Percentiles rank a stretch among this genome's conserved stretches.
These are phyloP conservation scores for Drosophila persimilis DNA, from an alignment of 1,140 invertebrate species.

Conservation along the genomic window DNA sequence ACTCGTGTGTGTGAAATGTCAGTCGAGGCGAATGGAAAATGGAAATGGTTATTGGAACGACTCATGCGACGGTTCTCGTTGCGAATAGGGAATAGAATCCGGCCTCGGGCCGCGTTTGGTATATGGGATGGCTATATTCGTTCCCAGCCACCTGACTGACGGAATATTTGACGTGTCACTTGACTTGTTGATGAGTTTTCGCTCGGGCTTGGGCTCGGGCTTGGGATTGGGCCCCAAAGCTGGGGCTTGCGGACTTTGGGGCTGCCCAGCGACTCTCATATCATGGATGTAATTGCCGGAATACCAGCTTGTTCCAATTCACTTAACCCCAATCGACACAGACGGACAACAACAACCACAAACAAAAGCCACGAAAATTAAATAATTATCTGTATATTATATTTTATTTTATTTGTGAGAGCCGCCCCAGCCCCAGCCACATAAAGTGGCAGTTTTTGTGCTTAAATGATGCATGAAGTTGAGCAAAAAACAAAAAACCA, in stretches of 20 bases:
- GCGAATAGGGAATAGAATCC: no score
- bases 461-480: conserved; percentile 46
- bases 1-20: no score
- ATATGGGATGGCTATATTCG: conserved; percentile 11
- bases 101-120: no score
- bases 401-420: conserved; percentile 25
- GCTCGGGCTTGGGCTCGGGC: no score
- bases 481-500: no score
- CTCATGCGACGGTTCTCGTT: no score
- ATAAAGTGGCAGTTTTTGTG: conserved; percentile 21
- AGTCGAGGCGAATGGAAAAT: no score
- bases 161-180: conserved; percentile 29
- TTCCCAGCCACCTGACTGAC: conserved; percentile 19
- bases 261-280: no score
- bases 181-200: conserved; percentile 32
- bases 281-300: no score
- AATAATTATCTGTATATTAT: conserved; percentile 32
- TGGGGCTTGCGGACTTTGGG: neutral
- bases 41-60: no score
- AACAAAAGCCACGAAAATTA: conserved; percentile 10
- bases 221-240: neutral
- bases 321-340: conserved; percentile 4
- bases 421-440: neutral
- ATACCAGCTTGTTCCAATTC: no score
- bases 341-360: neutral